Evolutionary conservation across 1,140 invertebrate genomes (phyloP).

Genomic region (Drosophila parabipectinata): DNA sequence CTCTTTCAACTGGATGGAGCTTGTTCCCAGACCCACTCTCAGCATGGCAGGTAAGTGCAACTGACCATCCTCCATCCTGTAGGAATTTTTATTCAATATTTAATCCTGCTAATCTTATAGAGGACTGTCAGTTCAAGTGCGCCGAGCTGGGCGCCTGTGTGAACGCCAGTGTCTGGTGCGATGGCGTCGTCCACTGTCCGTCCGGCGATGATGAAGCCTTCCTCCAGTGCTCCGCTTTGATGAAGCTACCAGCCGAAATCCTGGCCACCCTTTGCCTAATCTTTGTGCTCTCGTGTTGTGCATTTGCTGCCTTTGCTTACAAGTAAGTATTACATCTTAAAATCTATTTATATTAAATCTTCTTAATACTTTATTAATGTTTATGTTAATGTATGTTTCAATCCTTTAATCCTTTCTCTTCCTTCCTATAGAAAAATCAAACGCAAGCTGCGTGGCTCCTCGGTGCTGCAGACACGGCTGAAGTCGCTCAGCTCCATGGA

Average conservation of each 20-base stretch:
- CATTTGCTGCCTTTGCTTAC: conserved; percentile 80
- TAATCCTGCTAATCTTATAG: conserved; percentile 54
- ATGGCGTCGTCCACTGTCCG: conserved; percentile 93
- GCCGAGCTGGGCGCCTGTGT: conserved; percentile 95
- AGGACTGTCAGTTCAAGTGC: conserved; percentile 92
- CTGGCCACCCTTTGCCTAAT: conserved; percentile 85
- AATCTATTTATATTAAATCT: no score
- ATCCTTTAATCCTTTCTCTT: neutral
- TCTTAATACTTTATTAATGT: no score
- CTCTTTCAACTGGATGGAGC: conserved; percentile 92
- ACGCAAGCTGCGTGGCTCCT: conserved; percentile 88
- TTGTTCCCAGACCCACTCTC: conserved; percentile 87
- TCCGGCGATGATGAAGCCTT: conserved; percentile 94
- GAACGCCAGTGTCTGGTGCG: conserved; percentile 94
- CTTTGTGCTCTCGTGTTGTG: conserved; percentile 81
- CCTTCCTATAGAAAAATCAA: conserved; percentile 70
- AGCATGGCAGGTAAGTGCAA: conserved; percentile 70
- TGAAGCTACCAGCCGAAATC: conserved; percentile 90
- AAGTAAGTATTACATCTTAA: conserved; percentile 55
- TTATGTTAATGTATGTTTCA: no score
- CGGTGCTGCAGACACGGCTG: conserved; percentile 90
- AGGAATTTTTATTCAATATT: neutral
- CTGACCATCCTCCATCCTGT: no score
- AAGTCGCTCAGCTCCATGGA: conserved; percentile 90
- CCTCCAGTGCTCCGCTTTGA: conserved; percentile 90